Conservation (phyloP, 2,888 invertebrate species). For the Limnephilus lunatus region DNA sequence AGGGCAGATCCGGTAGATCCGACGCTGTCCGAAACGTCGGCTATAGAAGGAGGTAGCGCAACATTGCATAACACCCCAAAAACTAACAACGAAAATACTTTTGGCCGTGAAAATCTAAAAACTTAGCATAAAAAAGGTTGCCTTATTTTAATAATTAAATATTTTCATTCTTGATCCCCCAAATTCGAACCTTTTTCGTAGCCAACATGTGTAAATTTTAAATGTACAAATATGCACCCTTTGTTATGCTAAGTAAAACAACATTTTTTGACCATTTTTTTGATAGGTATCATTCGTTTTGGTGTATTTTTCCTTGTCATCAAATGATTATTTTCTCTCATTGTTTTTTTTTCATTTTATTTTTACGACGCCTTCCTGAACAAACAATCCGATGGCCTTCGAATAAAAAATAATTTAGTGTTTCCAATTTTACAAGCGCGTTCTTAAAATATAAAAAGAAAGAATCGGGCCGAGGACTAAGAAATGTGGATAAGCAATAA, state of each 20-base stretch:
- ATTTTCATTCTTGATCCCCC: background rate
- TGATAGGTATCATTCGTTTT: background rate
- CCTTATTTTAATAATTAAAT: background rate
- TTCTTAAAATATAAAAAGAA: background rate
- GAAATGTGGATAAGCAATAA: conserved; percentile 19
- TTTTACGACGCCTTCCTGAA: background rate
- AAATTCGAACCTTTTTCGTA: background rate
- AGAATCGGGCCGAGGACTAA: background rate
- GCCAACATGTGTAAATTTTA: background rate
- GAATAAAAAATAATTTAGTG: background rate
- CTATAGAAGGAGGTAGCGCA: no score
- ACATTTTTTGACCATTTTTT: background rate
- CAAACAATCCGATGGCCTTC: background rate
- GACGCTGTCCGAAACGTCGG: no score
- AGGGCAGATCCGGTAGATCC: no score
- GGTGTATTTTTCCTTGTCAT: background rate
- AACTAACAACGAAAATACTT: no score
- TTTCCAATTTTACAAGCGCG: background rate
- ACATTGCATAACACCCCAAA: no score
- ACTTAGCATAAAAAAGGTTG: no score
- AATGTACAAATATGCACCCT: background rate
- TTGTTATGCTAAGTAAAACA: no score
- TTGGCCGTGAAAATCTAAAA: no score
- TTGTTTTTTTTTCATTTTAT: background rate
- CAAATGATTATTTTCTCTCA: background rate